phyloP scores from a whole-genome alignment of 2,888 invertebrate genomes.

The Leucophenga montana region DNA sequence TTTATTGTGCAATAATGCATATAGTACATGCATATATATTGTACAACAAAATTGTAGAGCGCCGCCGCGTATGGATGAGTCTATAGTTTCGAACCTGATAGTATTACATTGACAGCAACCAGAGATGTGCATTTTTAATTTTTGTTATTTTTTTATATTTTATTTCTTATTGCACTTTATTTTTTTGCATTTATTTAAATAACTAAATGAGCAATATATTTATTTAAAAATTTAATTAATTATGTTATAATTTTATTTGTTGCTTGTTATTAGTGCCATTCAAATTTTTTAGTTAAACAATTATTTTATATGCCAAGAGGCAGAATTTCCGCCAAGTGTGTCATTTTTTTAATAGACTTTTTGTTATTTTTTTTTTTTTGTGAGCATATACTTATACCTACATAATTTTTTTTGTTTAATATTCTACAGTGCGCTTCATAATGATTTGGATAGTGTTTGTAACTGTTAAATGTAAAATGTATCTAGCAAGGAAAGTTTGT shows the following conservation, averaged over 20 bases:
- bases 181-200: constrained; percentile 39
- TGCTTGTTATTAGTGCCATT: constrained; percentile 23
- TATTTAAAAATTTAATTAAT: constrained; percentile 42
- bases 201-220: constrained; percentile 29
- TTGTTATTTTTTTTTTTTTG: constrained; percentile 13
- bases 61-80: neutral
- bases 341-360: constrained; percentile 24
- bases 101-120: constrained; percentile 30
- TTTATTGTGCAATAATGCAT: constrained; percentile 19
- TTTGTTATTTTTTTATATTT: constrained; percentile 25
- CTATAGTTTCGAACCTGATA: constrained; percentile 37
- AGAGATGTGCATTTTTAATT: constrained; percentile 20
- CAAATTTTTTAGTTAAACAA: constrained; percentile 25
- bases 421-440: too few relatives aligned
- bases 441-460: too few relatives aligned
- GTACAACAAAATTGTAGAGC: constrained; percentile 19
- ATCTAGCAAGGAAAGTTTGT: too few relatives aligned
- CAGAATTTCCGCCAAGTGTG: constrained; percentile 29
- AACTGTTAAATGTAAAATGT: too few relatives aligned
- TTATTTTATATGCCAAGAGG: constrained; percentile 21
- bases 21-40: neutral
- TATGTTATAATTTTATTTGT: constrained; percentile 33
- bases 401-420: too few relatives aligned
- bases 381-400: neutral
- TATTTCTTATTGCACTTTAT: constrained; percentile 35